Evolutionary conservation across 2,888 invertebrate species (phyloP).

Genomic region (Agrotis segetum): DNA sequence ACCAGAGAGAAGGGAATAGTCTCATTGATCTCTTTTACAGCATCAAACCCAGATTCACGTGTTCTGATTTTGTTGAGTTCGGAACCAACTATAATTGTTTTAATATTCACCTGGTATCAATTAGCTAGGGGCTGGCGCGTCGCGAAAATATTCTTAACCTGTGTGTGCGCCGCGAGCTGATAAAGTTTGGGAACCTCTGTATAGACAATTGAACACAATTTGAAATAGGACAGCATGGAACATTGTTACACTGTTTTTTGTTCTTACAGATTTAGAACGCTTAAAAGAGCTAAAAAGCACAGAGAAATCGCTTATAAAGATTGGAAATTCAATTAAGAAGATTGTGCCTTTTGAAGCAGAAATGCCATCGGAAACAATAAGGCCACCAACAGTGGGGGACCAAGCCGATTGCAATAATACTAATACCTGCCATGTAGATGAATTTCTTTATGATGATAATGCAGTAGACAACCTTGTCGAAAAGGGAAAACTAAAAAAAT

Average conservation of each 20-base stretch:
- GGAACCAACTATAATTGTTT: too few relatives aligned
- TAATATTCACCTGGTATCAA: too few relatives aligned
- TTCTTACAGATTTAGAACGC: constrained; percentile 77
- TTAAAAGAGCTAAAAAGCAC: constrained; percentile 73
- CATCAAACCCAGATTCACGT: too few relatives aligned
- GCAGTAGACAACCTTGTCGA: constrained; percentile 88
- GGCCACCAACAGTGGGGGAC: constrained; percentile 82
- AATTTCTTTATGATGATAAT: constrained; percentile 93
- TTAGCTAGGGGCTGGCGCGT: too few relatives aligned
- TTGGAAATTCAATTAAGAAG: constrained; percentile 80
- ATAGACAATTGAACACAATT: too few relatives aligned
- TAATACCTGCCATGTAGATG: constrained; percentile 92
- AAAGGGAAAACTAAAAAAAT: constrained; percentile 78
- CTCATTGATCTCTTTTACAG: too few relatives aligned
- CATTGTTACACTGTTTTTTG: constrained; percentile 5
- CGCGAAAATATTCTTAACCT: too few relatives aligned
- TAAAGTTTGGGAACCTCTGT: too few relatives aligned
- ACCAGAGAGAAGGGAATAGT: too few relatives aligned
- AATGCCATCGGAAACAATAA: constrained; percentile 82
- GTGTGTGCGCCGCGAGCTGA: too few relatives aligned
- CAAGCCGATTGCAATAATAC: constrained; percentile 89
- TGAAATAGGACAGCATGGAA: too few relatives aligned
- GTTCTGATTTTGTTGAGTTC: too few relatives aligned
- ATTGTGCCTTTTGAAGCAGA: constrained; percentile 83
- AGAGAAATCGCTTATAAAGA: constrained; percentile 78